These are phyloP conservation scores for Erythrolamprus reginae DNA, from an alignment of 2,113 vertebrate species.

Conservation along the genomic window DNA sequence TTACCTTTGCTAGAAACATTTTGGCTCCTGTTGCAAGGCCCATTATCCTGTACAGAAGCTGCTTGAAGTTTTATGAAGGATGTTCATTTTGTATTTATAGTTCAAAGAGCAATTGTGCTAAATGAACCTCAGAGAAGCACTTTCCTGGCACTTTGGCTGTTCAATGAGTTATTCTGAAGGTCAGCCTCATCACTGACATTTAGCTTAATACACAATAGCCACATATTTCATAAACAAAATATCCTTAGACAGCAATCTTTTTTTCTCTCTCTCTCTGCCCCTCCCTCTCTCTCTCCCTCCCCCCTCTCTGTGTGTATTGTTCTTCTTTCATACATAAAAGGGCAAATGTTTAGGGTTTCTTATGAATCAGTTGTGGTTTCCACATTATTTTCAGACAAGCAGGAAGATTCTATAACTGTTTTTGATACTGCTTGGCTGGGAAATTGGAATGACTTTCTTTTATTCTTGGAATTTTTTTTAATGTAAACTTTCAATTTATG, in stretches of 20 bases:
- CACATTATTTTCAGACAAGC: neutral
- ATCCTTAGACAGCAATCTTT: constrained; percentile 32
- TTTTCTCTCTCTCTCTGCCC: constrained; percentile 44
- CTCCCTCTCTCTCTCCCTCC: constrained; percentile 35
- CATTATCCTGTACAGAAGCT: constrained; percentile 24
- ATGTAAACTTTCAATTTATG: constrained; percentile 8
- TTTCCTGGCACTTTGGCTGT: constrained; percentile 26
- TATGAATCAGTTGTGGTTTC: neutral
- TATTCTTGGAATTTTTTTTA: neutral
- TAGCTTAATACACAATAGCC: constrained; percentile 46
- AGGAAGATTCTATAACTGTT: neutral
- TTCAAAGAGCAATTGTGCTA: constrained; percentile 38
- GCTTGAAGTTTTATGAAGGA: constrained; percentile 24
- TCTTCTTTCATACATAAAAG: constrained; percentile 33
- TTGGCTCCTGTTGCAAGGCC: constrained; percentile 18
- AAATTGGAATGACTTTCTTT: neutral
- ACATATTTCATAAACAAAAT: constrained; percentile 59
- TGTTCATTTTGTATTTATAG: constrained; percentile 41
- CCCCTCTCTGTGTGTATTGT: neutral
- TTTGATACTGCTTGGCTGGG: neutral
- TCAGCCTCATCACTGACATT: constrained; percentile 43
- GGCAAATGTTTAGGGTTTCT: neutral
- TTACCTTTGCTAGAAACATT: neutral
- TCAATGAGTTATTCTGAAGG: constrained; percentile 28
- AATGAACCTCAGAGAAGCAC: constrained; percentile 26